Percentiles rank a stretch among this genome's conserved stretches.
phyloP scores from a whole-genome alignment of 2,113 vertebrate species.

The Cyanoliseus patagonus region DNA sequence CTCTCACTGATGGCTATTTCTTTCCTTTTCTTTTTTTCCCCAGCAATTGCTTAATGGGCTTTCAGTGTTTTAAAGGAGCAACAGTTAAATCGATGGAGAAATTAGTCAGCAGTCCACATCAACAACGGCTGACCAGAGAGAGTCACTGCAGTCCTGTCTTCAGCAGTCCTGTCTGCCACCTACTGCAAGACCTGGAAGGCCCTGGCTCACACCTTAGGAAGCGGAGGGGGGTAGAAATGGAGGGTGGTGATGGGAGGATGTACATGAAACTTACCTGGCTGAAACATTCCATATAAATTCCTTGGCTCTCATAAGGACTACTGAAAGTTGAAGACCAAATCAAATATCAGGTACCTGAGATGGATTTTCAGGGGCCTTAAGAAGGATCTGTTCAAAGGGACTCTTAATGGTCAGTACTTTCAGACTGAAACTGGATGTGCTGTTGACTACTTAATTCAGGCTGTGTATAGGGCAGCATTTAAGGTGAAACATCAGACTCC shows the following conservation, averaged over 20 bases:
- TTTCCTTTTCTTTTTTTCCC: not conserved
- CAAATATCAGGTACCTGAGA: not conserved
- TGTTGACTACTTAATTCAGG: not conserved
- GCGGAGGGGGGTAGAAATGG: rapidly evolving
- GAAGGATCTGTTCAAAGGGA: not conserved
- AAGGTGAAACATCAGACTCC: not conserved
- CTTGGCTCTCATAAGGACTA: not conserved
- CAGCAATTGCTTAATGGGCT: not conserved
- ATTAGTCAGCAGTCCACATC: not conserved
- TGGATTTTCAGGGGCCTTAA: not conserved
- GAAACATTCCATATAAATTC: not conserved
- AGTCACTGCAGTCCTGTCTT: not conserved
- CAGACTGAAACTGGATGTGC: not conserved
- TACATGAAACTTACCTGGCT: not conserved
- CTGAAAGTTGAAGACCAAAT: not conserved
- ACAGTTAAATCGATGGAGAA: not conserved
- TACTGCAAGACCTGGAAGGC: not conserved
- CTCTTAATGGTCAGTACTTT: not conserved
- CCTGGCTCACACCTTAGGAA: not conserved
- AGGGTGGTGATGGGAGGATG: not conserved
- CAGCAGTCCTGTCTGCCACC: not conserved
- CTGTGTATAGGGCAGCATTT: not conserved
- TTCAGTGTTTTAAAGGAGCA: conserved; percentile 4
- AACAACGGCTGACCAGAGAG: not conserved
- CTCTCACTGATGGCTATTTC: not conserved